Base-by-base conservation (phyloP, 2,888 invertebrate species). In the Eumerus sabulonum region DNA sequence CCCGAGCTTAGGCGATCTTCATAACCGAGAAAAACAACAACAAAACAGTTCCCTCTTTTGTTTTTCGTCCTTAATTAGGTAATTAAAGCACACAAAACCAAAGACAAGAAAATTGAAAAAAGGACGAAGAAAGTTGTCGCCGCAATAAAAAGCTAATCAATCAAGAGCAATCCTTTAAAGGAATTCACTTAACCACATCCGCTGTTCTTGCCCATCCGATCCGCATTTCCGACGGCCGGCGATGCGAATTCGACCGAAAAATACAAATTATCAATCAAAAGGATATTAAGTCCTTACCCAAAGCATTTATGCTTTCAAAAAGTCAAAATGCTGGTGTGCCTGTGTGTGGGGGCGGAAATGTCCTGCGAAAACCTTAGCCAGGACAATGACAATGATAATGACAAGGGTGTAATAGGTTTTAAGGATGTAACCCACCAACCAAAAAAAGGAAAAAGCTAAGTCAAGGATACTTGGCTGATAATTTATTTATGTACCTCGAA, bases 231-330 rank as follows among this genome's bases (percentile, higher is more conserved):
- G 47, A 12, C 42, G 48, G 70, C 51, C 27, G 47, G 9, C 42
- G 48, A 76, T 59, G 63, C 27, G 27, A 27, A 27, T 27, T 27
- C 27, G 59, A 27, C 51, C 64, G 54, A 76, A 60, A 66, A 27
- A 62, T 45, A 62, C 60, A 77, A 77, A 77, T 77, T 77, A 77
- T 77, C 72, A 77, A 77, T 77, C 72, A 72, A 72, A 77, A 72
- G 66, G 45, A 72, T 62, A 77, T 77, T 72, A 67, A 40, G 7
- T 27, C 7, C 27, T 27, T 27, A 27, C 27, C 27, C 27, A 7
- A 27, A 27, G 7, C 27, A 7, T n/a, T n/a, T n/a, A n/a, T n/a
- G n/a, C n/a, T n/a, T n/a, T n/a, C n/a, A n/a, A n/a, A n/a, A 27
- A 27, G 27, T 27, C 7, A 7, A 27, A 27, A 27, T 27, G 2